phyloP scores from a whole-genome alignment of 2,113 vertebrate genomes.

The Neolamprologus devosi region DNA sequence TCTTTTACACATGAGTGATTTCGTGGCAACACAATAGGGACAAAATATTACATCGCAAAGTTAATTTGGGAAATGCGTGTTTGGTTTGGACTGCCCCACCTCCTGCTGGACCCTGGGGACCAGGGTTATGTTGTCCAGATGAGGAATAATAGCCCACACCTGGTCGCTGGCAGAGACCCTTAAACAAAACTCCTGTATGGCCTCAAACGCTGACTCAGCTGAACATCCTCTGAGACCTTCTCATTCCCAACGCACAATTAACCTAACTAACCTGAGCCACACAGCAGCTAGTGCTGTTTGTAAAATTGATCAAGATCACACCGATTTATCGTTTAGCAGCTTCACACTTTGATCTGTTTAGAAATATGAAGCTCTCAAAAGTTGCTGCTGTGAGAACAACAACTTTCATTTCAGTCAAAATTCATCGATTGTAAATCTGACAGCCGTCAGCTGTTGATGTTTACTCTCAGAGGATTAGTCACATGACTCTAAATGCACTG shows the following conservation, averaged over 20 bases:
- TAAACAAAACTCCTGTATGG: conserved; percentile 1
- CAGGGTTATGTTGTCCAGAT: conserved; percentile 61
- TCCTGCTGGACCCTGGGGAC: conserved; percentile 29
- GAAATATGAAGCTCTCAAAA: not conserved
- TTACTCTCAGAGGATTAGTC: not conserved
- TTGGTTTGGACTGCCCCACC: conserved; percentile 16
- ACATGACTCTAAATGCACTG: not conserved
- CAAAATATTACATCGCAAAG: conserved; percentile 29
- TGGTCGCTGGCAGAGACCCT: conserved; percentile 32
- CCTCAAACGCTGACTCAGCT: conserved; percentile 55
- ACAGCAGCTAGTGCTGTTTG: not conserved
- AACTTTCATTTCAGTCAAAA: not conserved
- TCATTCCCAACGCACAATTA: conserved; percentile 14
- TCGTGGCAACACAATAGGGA: conserved; percentile 25
- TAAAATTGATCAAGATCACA: not conserved
- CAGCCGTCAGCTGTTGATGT: not conserved
- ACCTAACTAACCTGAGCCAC: not conserved
- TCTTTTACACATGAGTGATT: conserved; percentile 33
- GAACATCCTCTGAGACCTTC: conserved; percentile 27
- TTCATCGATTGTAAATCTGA: not conserved
- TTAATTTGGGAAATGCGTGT: conserved; percentile 48
- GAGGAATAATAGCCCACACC: conserved; percentile 63
- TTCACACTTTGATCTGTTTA: not conserved
- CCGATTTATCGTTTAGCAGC: not conserved
- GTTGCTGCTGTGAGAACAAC: not conserved